Evolutionary conservation across 2,113 vertebrate species (phyloP).

Genomic region (Talpa occidentalis): DNA sequence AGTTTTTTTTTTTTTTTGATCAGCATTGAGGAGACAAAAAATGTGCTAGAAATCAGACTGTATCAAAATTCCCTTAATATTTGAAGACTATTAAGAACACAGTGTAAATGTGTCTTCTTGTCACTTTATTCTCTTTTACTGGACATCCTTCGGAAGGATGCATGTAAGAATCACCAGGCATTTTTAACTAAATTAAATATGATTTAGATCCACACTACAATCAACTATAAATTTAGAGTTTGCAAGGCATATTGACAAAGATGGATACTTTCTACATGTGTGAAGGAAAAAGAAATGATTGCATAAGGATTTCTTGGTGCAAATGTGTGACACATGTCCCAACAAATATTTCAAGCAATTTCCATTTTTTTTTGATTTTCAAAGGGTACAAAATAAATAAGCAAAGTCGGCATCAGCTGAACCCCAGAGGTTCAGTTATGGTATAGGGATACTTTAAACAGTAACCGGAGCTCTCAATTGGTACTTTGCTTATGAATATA

Average conservation of each 20-base stretch:
- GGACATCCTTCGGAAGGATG: background rate
- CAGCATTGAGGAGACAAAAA: background rate
- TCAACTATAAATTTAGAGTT: background rate
- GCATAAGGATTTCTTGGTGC: background rate
- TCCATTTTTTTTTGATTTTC: background rate
- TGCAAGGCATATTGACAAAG: background rate
- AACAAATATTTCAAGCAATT: background rate
- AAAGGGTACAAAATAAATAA: background rate
- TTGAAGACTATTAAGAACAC: background rate
- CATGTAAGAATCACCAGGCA: background rate
- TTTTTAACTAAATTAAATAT: background rate
- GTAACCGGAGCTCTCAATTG: background rate
- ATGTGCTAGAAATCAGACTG: background rate
- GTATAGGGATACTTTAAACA: background rate
- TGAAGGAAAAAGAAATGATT: background rate
- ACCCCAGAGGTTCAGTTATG: background rate
- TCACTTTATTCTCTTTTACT: background rate
- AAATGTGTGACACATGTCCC: background rate
- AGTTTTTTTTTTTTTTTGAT: background rate
- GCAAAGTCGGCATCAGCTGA: background rate
- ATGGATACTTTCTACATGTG: background rate
- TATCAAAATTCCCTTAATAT: background rate
- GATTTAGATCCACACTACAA: background rate
- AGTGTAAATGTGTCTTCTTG: background rate
- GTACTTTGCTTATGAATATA: background rate